phyloP scores from a whole-genome alignment of 2,797 vertebrate species.

The Falco concolor region DNA sequence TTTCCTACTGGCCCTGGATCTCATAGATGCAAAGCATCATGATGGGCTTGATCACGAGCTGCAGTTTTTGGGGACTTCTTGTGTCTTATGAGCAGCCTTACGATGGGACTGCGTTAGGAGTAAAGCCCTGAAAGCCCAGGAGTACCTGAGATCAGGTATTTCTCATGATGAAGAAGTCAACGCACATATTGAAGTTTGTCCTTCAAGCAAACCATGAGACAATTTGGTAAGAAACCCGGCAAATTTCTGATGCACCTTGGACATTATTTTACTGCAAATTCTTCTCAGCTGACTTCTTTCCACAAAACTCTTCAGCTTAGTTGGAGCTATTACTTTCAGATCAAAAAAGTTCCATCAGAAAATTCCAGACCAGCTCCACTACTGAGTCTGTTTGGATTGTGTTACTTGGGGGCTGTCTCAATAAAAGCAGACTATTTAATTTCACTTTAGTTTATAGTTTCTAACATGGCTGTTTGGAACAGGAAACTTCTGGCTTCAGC shows the following conservation, averaged over 20 bases:
- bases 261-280: constrained; percentile 21
- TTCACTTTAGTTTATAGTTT: constrained; percentile 8
- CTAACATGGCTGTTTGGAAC: neutral
- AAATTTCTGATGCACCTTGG: neutral
- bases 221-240: neutral
- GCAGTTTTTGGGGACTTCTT: neutral
- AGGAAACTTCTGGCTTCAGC: neutral
- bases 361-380: neutral
- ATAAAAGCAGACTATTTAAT: constrained; percentile 4
- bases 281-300: constrained; percentile 13
- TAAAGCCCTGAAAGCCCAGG: neutral
- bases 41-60: neutral
- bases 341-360: constrained; percentile 16
- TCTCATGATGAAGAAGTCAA: neutral
- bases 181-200: neutral
- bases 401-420: neutral
- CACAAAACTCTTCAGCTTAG: neutral
- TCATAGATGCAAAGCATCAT: neutral
- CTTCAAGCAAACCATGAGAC: neutral
- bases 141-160: neutral
- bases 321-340: constrained; percentile 10
- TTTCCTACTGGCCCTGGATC: neutral
- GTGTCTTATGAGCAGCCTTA: neutral
- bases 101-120: neutral
- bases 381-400: neutral